These are phyloP conservation scores for Dendropsophus ebraccatus DNA, from an alignment of 2,113 vertebrate species.

Conservation along the genomic window DNA sequence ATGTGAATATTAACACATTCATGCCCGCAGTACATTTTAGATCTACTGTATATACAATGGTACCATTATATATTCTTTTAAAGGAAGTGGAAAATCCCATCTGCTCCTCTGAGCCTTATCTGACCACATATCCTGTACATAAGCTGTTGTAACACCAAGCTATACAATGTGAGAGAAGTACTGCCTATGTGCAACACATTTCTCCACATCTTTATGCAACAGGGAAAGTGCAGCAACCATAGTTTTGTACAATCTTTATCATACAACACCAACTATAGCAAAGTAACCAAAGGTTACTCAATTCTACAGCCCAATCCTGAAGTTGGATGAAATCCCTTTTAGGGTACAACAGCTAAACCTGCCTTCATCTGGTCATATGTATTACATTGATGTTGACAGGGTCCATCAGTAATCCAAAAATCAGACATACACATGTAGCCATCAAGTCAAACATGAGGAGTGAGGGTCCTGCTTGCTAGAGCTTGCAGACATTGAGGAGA, in stretches of 20 bases:
- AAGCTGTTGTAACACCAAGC: neutral
- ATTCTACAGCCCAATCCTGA: too few species aligned
- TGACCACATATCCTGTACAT: conserved; percentile 1
- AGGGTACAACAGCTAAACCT: too few species aligned
- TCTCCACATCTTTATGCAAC: neutral
- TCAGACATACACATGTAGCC: too few species aligned
- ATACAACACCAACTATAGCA: neutral
- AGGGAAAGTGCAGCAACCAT: neutral
- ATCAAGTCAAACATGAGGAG: too few species aligned
- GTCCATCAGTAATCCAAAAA: too few species aligned
- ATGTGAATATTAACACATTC: neutral
- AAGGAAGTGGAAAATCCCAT: neutral
- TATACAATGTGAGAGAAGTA: neutral
- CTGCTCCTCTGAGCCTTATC: neutral
- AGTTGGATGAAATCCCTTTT: too few species aligned
- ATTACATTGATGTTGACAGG: too few species aligned
- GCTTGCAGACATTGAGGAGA: too few species aligned
- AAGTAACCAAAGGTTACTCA: neutral
- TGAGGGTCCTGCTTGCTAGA: too few species aligned
- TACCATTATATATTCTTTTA: neutral
- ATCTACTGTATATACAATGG: neutral
- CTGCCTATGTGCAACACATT: neutral
- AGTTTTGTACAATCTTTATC: neutral
- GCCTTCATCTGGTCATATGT: too few species aligned
- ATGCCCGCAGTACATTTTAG: neutral